Base-by-base conservation (phyloP, 2,113 vertebrate species). In the Argyrosomus japonicus region DNA sequence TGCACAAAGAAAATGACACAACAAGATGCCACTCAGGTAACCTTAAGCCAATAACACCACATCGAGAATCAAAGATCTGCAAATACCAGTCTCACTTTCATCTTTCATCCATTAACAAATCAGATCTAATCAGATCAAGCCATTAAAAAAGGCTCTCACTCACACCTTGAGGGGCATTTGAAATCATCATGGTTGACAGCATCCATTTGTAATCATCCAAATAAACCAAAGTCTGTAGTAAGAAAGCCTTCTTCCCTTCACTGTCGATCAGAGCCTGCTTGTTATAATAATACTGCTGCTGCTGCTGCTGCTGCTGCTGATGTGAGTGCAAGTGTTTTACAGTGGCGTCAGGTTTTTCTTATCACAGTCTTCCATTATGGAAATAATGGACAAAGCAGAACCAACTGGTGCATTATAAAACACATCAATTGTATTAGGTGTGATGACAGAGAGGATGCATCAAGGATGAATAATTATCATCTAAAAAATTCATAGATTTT, bases 71-170 rank as follows among this genome's bases (percentile, higher is more conserved):
- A 82, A 80, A 88, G 77, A 75, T 75, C n/a, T 82, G 60, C 45
- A 88, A 86, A 85, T 51, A 87, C 69, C 77, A 53, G 65, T 67
- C 70, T 87, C 75, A 25, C 82, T 90, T 88, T 85, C 54, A 78
- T 87, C 82, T 90, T 88, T 85, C 54, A 78, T 87, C 86, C 83
- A 90, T 91, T 91, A 86, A 65, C 84, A 76, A 81, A 81, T 87
- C 79, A 81, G 64, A 83, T 57, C 60, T 82, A 87, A 89, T 89
- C 81, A 84, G 77, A 87, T 90, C 62, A 88, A 74, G 76, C 56
- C 68, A 79, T 85, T 86, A 81, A 68, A 81, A 68, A 78, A 82
- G 76, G 83, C 75, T 88, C 47, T 81, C 79, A 80, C 85, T 86
- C 76, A 61, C 83, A 86, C 89, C 68, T 88, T 29, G 6, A 88